Conservation (phyloP, 2,888 invertebrate genomes). For the Apodemia duryi region DNA sequence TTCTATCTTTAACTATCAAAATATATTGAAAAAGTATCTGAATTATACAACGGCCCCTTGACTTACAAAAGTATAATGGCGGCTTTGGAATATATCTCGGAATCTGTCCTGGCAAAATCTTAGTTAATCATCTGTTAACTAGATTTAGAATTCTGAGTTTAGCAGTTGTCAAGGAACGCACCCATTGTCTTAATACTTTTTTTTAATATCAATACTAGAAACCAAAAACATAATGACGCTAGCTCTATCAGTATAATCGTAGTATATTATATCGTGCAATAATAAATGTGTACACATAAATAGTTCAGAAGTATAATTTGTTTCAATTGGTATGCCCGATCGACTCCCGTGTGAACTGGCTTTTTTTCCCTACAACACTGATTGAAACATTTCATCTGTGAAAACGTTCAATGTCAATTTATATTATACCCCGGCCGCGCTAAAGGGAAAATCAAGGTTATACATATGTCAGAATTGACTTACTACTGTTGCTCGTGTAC, state of each 20-base stretch:
- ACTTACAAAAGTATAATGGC: too few relatives aligned
- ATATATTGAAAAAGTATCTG: too few relatives aligned
- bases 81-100: too few relatives aligned
- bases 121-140: too few relatives aligned
- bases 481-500: neutral
- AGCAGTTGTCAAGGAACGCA: too few relatives aligned
- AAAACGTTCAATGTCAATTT: constrained; percentile 66
- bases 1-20: too few relatives aligned
- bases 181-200: neutral
- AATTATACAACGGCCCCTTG: too few relatives aligned
- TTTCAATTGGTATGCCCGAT: constrained; percentile 54
- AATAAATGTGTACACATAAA: constrained; percentile 66
- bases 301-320: constrained; percentile 56
- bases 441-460: neutral
- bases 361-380: constrained; percentile 67
- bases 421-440: neutral
- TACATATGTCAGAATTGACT: neutral
- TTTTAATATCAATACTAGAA: neutral
- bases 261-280: constrained; percentile 63
- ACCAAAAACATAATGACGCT: neutral
- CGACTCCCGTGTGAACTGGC: constrained; percentile 51
- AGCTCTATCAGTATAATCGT: neutral
- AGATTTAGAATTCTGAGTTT: too few relatives aligned
- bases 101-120: too few relatives aligned
- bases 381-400: constrained; percentile 65